A percentile compares a stretch with the other conserved stretches of the same genome.
Conservation (phyloP, 2,113 vertebrate genomes). For the Engraulis encrasicolus region DNA sequence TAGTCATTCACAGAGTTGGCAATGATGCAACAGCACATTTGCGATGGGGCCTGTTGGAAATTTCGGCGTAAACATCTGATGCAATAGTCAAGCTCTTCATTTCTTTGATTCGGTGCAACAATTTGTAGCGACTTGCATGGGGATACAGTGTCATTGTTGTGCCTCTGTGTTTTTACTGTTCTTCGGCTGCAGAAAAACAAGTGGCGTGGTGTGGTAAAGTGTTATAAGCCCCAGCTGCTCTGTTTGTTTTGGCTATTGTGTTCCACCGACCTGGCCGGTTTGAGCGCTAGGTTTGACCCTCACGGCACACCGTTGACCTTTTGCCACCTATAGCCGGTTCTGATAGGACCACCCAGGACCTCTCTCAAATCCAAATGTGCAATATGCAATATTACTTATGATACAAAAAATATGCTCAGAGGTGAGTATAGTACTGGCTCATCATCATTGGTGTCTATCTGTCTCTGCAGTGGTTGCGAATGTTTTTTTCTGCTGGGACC, state of each 20-base stretch:
- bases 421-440: too few relatives aligned
- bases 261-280: neutral
- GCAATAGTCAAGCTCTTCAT: slow-evolving; percentile 69
- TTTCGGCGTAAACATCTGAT: slow-evolving; percentile 81
- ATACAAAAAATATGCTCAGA: too few relatives aligned
- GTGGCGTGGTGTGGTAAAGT: neutral
- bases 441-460: too few relatives aligned
- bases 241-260: neutral
- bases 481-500: too few relatives aligned
- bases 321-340: neutral
- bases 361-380: neutral
- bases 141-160: slow-evolving; percentile 15
- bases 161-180: neutral
- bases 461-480: too few relatives aligned
- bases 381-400: neutral
- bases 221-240: neutral
- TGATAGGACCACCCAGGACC: neutral
- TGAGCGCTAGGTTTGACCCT: neutral
- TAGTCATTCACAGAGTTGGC: slow-evolving; percentile 67
- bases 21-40: slow-evolving; percentile 78
- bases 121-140: slow-evolving; percentile 67
- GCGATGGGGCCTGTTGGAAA: too few relatives aligned
- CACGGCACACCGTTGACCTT: neutral
- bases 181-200: neutral
- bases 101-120: slow-evolving; percentile 75